Base-by-base conservation (phyloP, 2,113 vertebrate species). In the Acanthisitta chloris region DNA sequence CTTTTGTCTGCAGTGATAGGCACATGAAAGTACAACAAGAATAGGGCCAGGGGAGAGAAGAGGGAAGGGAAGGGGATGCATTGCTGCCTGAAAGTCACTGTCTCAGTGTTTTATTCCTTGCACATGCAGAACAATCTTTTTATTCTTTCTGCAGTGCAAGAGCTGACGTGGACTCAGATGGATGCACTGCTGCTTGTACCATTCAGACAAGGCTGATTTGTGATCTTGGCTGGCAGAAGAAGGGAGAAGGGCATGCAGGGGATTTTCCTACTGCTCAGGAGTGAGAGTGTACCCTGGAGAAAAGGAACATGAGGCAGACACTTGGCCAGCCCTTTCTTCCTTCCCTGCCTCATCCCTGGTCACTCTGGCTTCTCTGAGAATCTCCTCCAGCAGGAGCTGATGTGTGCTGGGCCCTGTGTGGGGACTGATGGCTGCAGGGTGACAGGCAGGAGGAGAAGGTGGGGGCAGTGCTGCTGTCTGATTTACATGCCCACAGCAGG, bases 1-100 rank as follows among this genome's bases (percentile, higher is more conserved):
- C 58, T 92, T 86, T 82, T 79, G 81, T 89, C 82, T 92, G 83
- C 42, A 19, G 62, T 58, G 92, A 81, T 62, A 88, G 93, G 73
- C 93, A 88, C 31, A 29, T 90, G 72, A 69, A 95, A 89, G 40
- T 78, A 48, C 52, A 46, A n/a, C 34, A 69, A 71, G 46, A 90
- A 14, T 25, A 59, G 69, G 66, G 43, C 77, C 57, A 29, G 48
- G 58, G 49, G 57, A 80, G 49, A 40, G 45, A 66, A 84, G 49
- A 57, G 15, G 23, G 23, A 25, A 81, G 55, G 34, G 40, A 82
- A 93, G 31, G 33, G 49, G 48, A 64, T 7, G 9, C 10, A 9
- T 42, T 67, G 28, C 54, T 79, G 52, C 54, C 77, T 92, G 69
- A 74, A 86, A 87, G 82, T 34, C 2, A 0, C 57, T 46, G 17